Evolutionary conservation across 1,140 invertebrate species (phyloP), one percentile per base, ranked within the genome.

Genomic region (Leptinotarsa defecta): DNA sequence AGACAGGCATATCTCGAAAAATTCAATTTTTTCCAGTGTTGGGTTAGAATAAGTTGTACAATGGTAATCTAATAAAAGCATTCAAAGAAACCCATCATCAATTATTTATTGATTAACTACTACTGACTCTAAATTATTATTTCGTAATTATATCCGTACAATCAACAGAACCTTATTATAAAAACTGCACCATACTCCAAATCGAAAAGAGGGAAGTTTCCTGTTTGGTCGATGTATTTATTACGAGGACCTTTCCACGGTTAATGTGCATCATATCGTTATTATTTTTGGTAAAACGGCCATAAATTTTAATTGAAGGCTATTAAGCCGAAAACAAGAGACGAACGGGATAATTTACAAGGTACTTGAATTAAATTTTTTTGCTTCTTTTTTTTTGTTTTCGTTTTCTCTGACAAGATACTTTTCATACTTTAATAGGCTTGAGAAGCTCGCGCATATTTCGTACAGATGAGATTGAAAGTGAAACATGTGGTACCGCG

Each of bases 251-350:
- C 61, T 19, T 62, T n/a, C n/a, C 17, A 62, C 17, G 20, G 61
- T 34, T 43, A 43, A 43, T 43, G 34, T 43, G 34, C 34, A 43
- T 43, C 17, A 20, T 69, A 48, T 69, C 19, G 27, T 69, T 69
- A 69, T 69, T 19, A 48, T 69, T 69, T 69, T 69, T 20, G 24
- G 27, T 69, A 27, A 48, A 69, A 69, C 68, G 43, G 43, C 43
- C n/a, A 69, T 69, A 69, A 69, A 69, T 43, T 69, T 69, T 69
- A 69, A 69, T 69, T 69, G 68, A 34, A 48, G 43, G 68, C 43
- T 20, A 69, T 48, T 69, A 69, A 69, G 27, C 24, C 24, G 20
- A 27, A 65, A 65, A 65, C 63, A 65, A 57, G 52, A 57, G 52
- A 57, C 13, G 52, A 57, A 19, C 52, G n/a, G n/a, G 52, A 15